Evolutionary conservation across 2,888 invertebrate genomes (phyloP).

Genomic region (Lasioglossum zephyrum): DNA sequence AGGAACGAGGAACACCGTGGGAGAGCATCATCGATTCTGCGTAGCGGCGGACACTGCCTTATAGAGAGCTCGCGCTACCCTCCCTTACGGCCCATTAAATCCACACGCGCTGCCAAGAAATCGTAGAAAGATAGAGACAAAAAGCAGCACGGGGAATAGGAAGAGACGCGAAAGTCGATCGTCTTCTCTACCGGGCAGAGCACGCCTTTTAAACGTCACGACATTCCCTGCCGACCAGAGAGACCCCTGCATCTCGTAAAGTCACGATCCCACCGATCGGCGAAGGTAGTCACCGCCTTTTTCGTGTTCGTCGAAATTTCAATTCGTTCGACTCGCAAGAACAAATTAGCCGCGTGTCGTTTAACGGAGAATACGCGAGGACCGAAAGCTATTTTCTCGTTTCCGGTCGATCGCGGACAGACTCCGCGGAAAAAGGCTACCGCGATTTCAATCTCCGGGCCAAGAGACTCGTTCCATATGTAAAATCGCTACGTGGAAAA

Average conservation of each 20-base stretch:
- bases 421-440: neutral
- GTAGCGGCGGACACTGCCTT: conserved; percentile 48
- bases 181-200: conserved; percentile 8
- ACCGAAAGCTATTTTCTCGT: neutral
- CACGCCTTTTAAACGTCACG: neutral
- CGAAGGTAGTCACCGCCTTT: conserved; percentile 1
- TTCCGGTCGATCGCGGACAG: neutral
- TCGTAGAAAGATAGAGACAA: conserved; percentile 46
- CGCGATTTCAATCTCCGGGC: neutral
- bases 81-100: conserved; percentile 68
- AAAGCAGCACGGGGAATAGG: conserved; percentile 20
- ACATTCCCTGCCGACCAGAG: neutral
- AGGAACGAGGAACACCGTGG: conserved; percentile 22
- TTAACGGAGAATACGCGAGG: neutral
- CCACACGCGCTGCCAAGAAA: conserved; percentile 62
- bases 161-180: conserved; percentile 28
- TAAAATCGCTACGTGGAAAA: conserved; percentile 55
- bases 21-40: conserved; percentile 62
- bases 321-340: neutral
- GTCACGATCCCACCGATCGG: conserved; percentile 11
- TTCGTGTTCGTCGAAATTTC: conserved; percentile 12
- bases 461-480: conserved; percentile 31
- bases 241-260: neutral
- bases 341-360: neutral
- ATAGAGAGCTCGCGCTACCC: conserved; percentile 46